phyloP scores from a whole-genome alignment of 2,113 vertebrate species.

The Hypanus sabinus region DNA sequence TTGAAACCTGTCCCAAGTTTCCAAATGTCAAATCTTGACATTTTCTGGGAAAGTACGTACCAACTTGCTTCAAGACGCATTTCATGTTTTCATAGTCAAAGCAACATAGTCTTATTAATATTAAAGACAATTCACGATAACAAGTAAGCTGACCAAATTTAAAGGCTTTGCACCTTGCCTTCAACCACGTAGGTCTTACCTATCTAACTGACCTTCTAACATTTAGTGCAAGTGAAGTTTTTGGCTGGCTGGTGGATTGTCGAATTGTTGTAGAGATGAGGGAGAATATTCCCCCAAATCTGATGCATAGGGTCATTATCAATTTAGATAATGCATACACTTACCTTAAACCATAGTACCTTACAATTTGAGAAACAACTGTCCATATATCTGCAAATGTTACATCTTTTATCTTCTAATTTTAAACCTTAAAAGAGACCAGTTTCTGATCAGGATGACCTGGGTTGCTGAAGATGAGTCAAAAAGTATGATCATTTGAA shows the following conservation, averaged over 20 bases:
- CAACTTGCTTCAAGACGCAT: neutral
- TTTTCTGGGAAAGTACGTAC: neutral
- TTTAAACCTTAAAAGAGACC: neutral
- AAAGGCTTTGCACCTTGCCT: neutral
- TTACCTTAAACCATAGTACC: neutral
- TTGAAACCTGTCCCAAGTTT: neutral
- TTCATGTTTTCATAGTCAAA: neutral
- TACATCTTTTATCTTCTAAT: neutral
- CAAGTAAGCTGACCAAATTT: neutral
- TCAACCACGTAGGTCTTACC: neutral
- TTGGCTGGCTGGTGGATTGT: neutral
- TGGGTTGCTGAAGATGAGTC: neutral
- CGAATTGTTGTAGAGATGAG: neutral
- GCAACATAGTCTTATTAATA: neutral
- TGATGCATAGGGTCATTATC: neutral
- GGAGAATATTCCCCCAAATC: neutral
- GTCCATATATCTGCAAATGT: neutral
- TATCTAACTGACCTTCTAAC: neutral
- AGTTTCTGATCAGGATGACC: neutral
- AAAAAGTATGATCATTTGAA: neutral
- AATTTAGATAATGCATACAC: neutral
- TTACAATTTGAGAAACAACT: neutral
- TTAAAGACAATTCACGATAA: neutral
- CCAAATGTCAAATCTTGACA: slow-evolving; percentile 11
- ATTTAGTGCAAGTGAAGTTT: neutral